These are phyloP conservation scores for Cettia cetti DNA, from an alignment of 2,113 vertebrate species.

Conservation along the genomic window DNA sequence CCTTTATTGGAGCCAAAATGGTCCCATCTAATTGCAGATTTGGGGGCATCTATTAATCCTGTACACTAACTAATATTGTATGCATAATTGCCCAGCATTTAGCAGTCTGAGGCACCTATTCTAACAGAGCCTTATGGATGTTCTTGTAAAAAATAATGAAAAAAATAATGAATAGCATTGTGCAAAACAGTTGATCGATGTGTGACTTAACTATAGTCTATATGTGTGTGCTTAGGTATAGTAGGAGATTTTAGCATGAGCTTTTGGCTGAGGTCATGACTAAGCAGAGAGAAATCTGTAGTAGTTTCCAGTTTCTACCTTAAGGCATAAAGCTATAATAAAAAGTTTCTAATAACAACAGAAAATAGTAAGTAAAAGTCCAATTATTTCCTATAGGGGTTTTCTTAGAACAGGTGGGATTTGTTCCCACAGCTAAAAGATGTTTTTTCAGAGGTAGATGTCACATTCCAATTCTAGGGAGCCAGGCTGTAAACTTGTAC, in stretches of 20 bases:
- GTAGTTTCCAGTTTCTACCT: constrained; percentile 14
- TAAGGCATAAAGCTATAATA: neutral
- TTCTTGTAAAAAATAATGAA: constrained; percentile 17
- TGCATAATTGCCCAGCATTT: neutral
- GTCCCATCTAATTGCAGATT: constrained; percentile 13
- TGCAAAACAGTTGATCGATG: neutral
- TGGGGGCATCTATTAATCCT: neutral
- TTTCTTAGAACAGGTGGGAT: neutral
- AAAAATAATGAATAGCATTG: neutral
- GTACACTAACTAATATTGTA: neutral
- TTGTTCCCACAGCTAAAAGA: neutral
- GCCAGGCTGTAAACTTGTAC: neutral
- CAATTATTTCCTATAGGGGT: neutral
- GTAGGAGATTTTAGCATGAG: neutral
- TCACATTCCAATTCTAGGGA: neutral
- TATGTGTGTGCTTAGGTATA: neutral
- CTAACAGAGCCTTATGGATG: neutral
- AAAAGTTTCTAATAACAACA: constrained; percentile 5
- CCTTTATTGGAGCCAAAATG: neutral
- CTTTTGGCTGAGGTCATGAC: neutral
- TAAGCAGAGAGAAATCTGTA: neutral
- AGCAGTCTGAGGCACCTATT: neutral
- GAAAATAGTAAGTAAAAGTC: neutral
- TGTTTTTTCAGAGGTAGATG: neutral
- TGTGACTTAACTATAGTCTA: neutral